Conservation (phyloP, 1,140 invertebrate species). For the Wasmannia auropunctata region DNA sequence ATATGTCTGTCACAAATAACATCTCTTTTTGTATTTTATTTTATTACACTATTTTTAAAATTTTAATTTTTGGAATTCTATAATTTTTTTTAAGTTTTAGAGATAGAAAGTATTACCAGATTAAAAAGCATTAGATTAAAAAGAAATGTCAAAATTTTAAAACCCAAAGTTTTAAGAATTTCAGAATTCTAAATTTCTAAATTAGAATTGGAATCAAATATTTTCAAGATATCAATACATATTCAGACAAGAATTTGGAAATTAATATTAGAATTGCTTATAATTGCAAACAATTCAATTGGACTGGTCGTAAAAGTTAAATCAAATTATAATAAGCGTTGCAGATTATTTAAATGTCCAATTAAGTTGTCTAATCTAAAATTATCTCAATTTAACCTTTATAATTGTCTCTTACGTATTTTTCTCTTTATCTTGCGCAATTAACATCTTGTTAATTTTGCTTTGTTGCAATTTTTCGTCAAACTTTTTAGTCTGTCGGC, state of each 20-base stretch:
- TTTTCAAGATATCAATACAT: neutral
- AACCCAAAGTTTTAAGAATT: neutral
- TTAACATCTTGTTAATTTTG: constrained; percentile 59
- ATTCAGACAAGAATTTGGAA: neutral
- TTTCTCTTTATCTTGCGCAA: constrained; percentile 67
- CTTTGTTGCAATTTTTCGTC: constrained; percentile 65
- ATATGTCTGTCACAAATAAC: constrained; percentile 63
- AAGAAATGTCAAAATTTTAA: neutral
- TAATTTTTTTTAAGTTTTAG: neutral
- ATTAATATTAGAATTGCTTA: neutral
- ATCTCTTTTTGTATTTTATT: neutral
- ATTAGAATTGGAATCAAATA: neutral
- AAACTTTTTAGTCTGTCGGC: constrained; percentile 75
- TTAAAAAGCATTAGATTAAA: neutral
- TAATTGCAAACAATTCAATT: neutral
- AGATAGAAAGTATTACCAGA: neutral
- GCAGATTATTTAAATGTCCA: neutral
- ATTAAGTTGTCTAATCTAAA: neutral
- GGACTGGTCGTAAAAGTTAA: neutral
- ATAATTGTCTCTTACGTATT: constrained; percentile 56
- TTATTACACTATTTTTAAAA: neutral
- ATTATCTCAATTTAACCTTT: neutral
- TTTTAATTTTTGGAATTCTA: neutral
- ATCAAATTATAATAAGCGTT: neutral
- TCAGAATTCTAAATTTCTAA: neutral